These are phyloP conservation scores for Cepaea hortensis DNA, from an alignment of 2,888 invertebrate genomes.

Conservation along the genomic window DNA sequence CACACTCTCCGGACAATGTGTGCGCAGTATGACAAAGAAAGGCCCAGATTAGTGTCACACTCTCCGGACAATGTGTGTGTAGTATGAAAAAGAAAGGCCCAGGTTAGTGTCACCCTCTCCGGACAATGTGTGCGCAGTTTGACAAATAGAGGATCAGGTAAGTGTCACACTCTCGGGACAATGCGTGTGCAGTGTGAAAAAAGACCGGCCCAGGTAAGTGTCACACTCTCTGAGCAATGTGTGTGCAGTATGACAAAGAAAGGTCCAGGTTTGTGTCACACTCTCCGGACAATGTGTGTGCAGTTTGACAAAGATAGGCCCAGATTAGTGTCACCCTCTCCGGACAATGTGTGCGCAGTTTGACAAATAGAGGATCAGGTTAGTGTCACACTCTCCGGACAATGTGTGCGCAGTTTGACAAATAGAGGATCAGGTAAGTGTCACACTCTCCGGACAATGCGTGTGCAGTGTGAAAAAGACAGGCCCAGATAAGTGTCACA, in stretches of 20 bases:
- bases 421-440: too few species aligned
- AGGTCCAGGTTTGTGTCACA: background rate
- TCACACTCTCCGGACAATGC: too few species aligned
- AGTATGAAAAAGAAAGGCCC: background rate
- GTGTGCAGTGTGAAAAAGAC: background rate
- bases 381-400: too few species aligned
- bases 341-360: background rate
- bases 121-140: background rate
- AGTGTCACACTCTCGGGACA: background rate
- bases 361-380: background rate
- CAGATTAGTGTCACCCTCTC: background rate
- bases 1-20: too few species aligned
- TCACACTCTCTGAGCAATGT: background rate
- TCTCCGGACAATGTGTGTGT: background rate
- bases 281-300: background rate
- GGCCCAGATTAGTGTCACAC: background rate
- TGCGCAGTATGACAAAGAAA: background rate
- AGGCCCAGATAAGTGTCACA: background rate
- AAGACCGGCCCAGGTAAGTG: background rate
- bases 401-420: too few species aligned
- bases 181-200: too few species aligned
- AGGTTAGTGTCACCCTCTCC: background rate
- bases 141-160: slow-evolving; percentile 6
- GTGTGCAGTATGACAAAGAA: background rate
- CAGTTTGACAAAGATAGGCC: background rate